Base-by-base conservation (phyloP, 2,797 vertebrate species). In the Girardinus metallicus region DNA sequence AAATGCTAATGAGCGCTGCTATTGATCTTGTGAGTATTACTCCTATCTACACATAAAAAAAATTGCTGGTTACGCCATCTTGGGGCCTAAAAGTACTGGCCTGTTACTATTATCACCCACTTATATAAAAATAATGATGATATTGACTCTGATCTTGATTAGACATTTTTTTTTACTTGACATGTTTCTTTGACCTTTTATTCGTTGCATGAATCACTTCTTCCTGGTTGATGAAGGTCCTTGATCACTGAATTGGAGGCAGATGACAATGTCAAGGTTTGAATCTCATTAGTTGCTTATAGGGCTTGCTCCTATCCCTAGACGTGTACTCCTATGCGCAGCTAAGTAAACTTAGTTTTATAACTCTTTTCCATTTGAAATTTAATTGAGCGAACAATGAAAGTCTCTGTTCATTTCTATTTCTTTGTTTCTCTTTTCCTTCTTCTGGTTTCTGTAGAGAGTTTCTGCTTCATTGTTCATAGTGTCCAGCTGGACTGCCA, bases 21-120 rank as follows among this genome's bases (percentile, higher is more conserved):
- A 94, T 93, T 88, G 94, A 95, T 95, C 85, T 76, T 81, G 85
- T 87, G 88, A 93, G 95, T 91, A 89, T 88, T 86, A 85, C 86
- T 86, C 87, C 92, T 91, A 92, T 92, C 83, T 86, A 66, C 78
- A 80, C 73, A 46, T 84, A 85, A 88, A 76, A 83, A 86, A 92
- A 86, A 79, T 73, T 8, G 11, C 71, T 74, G 80, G 26, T 55
- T 92, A 73, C 80, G 81, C 47, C 23, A 13, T 79, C 13, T 84
- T 26, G 16, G 82, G 78, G 77, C 55, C 64, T 34, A 78, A 85
- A 77, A 85, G 83, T 83, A 80, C 77, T 68, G 46, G 55, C 80
- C 73, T 80, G 53, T 75, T 71, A 36, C 44, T 83, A 68, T 34
- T 55, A 80, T 68, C 68, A 70, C 70, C 53, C 6, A 64, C 80